Base-by-base conservation (phyloP, 2,797 vertebrate genomes). In the Macropus fuliginosus region DNA sequence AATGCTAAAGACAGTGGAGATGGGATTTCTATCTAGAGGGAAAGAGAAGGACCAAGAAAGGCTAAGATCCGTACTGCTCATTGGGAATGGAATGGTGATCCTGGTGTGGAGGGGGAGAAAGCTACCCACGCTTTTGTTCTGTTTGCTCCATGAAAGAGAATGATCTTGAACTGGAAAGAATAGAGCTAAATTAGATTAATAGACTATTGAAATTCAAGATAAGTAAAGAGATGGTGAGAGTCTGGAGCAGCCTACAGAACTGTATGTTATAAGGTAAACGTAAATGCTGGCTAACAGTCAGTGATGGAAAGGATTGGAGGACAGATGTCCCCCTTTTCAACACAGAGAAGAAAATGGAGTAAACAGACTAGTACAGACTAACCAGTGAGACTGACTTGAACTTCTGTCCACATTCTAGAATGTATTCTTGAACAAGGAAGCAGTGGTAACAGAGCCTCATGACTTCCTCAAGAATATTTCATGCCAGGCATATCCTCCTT, bases 201-300 rank as follows among this genome's bases (percentile, higher is more conserved):
- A 16, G 11, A 13, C 2, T 66, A n/a, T 31, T 59, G 62, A 66
- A n/a, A 66, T n/a, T 34, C 62, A 66, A 66, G 34, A n/a, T 66
- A 16, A 66, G 62, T 4, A 34, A 14, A 66, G 62, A 55, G 10
- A 13, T 55, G 54, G 13, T 55, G 54, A 54, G 54, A 11, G 13
- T 14, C 54, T 55, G 10, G 54, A 55, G 54, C 54, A 13, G 54
- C 12, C 54, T 14, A 55, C 1, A 16, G 62, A 66, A 16, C 10
- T n/a, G 34, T 4, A n/a, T 14, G 13, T 16, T n/a, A 3, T n/a
- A 66, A 4, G 0, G 4, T 66, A 66, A 66, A n/a, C 0, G 1
- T n/a, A 34, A 66, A n/a, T 66, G 31, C 62, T 66, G 62, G 31
- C 57, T 34, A n/a, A 16, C 62, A 16, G 24, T 14, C 12, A 4